Base-by-base conservation (phyloP, 2,113 vertebrate genomes). In the Triplophysa rosa region DNA sequence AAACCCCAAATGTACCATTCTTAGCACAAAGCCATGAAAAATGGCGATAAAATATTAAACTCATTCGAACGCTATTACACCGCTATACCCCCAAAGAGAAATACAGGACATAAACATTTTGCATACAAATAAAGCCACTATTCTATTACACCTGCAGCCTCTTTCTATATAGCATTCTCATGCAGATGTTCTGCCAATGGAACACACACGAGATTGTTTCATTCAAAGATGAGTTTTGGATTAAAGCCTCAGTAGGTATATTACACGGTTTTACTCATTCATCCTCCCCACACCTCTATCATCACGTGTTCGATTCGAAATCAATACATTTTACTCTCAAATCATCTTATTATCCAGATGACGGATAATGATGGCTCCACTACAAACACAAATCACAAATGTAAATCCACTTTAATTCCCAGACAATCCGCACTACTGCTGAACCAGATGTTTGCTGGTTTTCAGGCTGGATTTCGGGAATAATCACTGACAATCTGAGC, bases 191-290 rank as follows among this genome's bases (percentile, higher is more conserved):
- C 33, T 61, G n/a, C 69, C 21, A 42, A 59, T 23, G 70, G 37
- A 14, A 58, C 2, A n/a, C 58, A 71, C 26, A 71, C 6, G 19
- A 56, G 49, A 21, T n/a, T 37, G 12, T 33, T 72, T 59, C 21
- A 59, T 58, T 72, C 17, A 59, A 42, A 72, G n/a, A 72, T 72
- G 54, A 72, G 70, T 1, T 72, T 42, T 72, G 70, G 70, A 72
- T 72, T 72, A 72, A 26, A 72, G 33, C 54, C 54, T 59, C 29
- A 72, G 70, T 72, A 72, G 70, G 70, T 72, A 72, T 72, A 59
- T 72, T 59, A 72, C 67, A 54, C 40, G 69, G n/a, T 21, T 72
- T 58, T 33, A 21, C 49, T 23, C 68, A 9, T 7, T 58, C 14
- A 23, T 68, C 21, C 42, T n/a, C 16, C 3, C 29, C 24, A 54